Percentiles rank a stretch among this genome's conserved stretches.
Conservation (phyloP, 2,888 invertebrate species). For the Ischnus inquisitorius region DNA sequence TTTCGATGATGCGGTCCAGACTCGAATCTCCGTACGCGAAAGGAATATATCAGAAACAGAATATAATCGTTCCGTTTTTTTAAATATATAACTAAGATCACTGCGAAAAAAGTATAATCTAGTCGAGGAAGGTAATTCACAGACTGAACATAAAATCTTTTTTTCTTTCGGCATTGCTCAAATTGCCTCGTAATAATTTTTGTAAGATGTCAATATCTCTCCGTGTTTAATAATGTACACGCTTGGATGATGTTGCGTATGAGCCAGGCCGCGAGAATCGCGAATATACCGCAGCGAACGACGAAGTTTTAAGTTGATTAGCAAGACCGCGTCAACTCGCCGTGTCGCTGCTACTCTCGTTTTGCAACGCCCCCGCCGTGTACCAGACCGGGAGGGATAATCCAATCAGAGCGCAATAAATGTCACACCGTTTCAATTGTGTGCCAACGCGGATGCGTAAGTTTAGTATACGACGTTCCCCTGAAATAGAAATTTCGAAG, state of each 20-base stretch:
- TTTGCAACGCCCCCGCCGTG: neutral
- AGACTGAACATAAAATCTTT: neutral
- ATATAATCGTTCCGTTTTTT: neutral
- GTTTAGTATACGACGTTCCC: neutral
- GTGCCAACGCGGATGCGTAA: slow-evolving; percentile 14
- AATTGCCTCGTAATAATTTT: neutral
- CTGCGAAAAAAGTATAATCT: neutral
- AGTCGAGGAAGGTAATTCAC: neutral
- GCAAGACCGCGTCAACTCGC: slow-evolving; percentile 1
- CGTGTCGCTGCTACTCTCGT: slow-evolving; percentile 10
- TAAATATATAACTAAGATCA: neutral
- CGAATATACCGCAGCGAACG: slow-evolving; percentile 13
- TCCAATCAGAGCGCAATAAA: slow-evolving; percentile 33
- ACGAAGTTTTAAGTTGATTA: slow-evolving; percentile 42
- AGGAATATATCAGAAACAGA: neutral
- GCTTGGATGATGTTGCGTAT: neutral
- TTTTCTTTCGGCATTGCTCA: neutral
- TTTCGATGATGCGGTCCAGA: neutral
- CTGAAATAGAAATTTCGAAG: neutral
- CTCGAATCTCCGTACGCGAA: neutral
- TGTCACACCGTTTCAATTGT: slow-evolving; percentile 28
- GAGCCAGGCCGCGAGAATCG: neutral
- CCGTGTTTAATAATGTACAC: neutral
- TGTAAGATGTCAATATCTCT: slow-evolving; percentile 1
- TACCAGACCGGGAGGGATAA: slow-evolving; percentile 1